Base-by-base conservation (phyloP, 2,797 vertebrate genomes). In the Schizopygopsis pylzovi region DNA sequence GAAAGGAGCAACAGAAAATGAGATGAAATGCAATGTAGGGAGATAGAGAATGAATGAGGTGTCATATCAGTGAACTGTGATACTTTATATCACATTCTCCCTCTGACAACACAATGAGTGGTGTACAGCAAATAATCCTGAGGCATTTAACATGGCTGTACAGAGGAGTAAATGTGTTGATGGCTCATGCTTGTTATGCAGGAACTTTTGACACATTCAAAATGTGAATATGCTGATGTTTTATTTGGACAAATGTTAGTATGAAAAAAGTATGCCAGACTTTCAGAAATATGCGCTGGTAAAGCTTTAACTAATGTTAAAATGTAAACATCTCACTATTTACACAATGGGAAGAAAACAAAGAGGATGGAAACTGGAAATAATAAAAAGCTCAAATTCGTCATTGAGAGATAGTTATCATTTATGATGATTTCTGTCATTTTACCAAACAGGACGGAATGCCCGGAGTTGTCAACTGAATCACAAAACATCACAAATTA, bases 11-110 rank as follows among this genome's bases (percentile, higher is more conserved):
- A 63, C 16, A 79, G 67, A 75, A 67, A 71, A 79, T 61, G 41
- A 80, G 47, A 25, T 78, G 77, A 67, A 84, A 49, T 68, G 43
- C 77, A 81, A 75, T 45, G 65, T 78, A 61, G 39, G 68, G 45
- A 79, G 79, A 85, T 25, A 41, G 22, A 61, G 47, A 87, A 56
- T 70, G 82, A 87, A 67, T 61, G 70, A 87, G 76, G 43, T 87
- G 80, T 85, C 83, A 85, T 72, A 81, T 52, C 61, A 80, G 76
- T 85, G 82, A 87, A 84, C 73, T 79, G 33, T 43, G 22, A 43
- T 83, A 39, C 72, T 83, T 28, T 45, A 39, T 84, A 73, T 79
- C 47, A 68, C 61, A 71, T 73, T 79, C 45, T 78, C 39, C 52
- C n/a, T 45, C 63, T 68, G 25, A 85, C 80, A 86, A 81, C 54